A percentile compares a stretch with the other conserved stretches of the same genome.
phyloP scores from a whole-genome alignment of 2,888 invertebrate genomes.

The Pseudococcus jackbeardsleyi region DNA sequence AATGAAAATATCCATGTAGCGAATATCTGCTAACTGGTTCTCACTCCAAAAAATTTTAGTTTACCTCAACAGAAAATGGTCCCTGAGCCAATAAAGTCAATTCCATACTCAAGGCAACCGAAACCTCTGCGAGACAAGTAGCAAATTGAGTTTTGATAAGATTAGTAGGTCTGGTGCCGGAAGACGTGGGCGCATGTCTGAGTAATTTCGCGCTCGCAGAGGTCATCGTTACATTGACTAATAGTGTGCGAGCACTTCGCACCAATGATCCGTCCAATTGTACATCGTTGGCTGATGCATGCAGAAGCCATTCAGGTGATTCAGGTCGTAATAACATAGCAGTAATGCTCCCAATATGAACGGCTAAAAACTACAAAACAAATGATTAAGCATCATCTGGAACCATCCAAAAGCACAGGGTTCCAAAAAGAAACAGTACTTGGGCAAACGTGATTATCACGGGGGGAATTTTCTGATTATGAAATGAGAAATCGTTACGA shows the following conservation, averaged over 20 bases:
- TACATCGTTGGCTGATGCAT: conserved; percentile 79
- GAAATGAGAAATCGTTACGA: conserved; percentile 67
- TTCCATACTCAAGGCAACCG: conserved; percentile 81
- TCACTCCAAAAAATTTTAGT: neutral
- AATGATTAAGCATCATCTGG: neutral
- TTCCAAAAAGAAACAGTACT: conserved; percentile 72
- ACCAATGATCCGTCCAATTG: conserved; percentile 80
- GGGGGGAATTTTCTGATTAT: conserved; percentile 79
- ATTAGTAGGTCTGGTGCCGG: conserved; percentile 59
- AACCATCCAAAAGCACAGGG: neutral
- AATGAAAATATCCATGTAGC: neutral
- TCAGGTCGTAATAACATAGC: conserved; percentile 76
- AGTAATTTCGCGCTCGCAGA: conserved; percentile 76
- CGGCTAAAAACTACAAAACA: conserved; percentile 82
- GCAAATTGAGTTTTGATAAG: conserved; percentile 68
- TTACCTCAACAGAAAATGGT: conserved; percentile 84
- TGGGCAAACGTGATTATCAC: conserved; percentile 87
- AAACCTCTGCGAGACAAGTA: conserved; percentile 80
- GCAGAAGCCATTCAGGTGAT: conserved; percentile 79
- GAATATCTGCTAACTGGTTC: neutral
- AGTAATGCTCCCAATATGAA: conserved; percentile 83
- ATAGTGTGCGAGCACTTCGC: conserved; percentile 78
- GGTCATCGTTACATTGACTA: conserved; percentile 80
- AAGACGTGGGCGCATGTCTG: conserved; percentile 72
- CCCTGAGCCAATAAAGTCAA: conserved; percentile 85